Evolutionary conservation across 2,113 vertebrate species (phyloP), one percentile per base, ranked within the genome.

Genomic region (Rynchops niger): DNA sequence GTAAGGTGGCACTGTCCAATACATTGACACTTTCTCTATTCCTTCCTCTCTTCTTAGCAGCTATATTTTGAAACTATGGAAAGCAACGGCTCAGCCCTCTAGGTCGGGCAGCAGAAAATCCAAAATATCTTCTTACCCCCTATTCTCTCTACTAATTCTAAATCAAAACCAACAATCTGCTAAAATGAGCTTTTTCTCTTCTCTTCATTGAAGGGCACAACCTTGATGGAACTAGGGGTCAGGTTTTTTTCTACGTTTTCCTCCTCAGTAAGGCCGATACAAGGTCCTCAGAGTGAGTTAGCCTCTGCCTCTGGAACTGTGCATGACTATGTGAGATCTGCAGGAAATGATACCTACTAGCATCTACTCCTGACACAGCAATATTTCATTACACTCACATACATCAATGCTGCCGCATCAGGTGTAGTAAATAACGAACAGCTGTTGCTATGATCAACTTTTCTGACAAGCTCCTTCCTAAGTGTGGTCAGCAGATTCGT

Each of bases 351-450:
- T 52, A 69, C 71, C 34, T 61, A 66, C 42, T 20, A 90, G 70
- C 52, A 88, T 62, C 53, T 53, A 70, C 25, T 65, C 53, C 86
- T 83, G 63, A 92, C 62, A 77, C 62, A 78, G 93, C 82, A 92
- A 5, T 49, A 94, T 47, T 87, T 89, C 81, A 32, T 78, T 70
- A 78, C 27, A 42, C 50, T 70, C 20, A 13, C 69, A 81, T 93
- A 93, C 38, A 95, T 91, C 84, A 93, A n/a, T 22, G 38, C 30
- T 85, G 67, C 71, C 76, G 91, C 58, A 95, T 95, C 71, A 95
- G 94, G 40, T 58, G 25, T 23, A 83, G 58, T 47, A 93, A 92
- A 93, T 53, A 77, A 88, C 73, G 59, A 90, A 83, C 77, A 96
- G 83, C 72, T 91, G 76, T 71, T 95, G 59, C 80, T 96, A n/a